Evolutionary conservation across 2,888 invertebrate genomes (phyloP).

Genomic region (Dorcus hopei): DNA sequence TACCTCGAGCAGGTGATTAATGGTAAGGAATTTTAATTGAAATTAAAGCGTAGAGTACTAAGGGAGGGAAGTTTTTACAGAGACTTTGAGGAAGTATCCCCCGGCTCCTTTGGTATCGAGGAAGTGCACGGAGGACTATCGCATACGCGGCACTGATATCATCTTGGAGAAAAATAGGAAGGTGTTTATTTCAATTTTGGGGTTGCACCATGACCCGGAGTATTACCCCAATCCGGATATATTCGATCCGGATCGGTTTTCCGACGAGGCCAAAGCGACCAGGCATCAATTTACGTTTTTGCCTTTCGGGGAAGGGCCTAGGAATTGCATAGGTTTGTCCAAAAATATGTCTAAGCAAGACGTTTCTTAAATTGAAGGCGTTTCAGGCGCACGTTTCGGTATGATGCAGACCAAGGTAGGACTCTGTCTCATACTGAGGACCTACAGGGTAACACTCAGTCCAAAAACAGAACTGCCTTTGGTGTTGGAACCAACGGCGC

Average conservation of each 20-base stretch:
- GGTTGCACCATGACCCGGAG: slow-evolving; percentile 37
- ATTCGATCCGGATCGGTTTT: slow-evolving; percentile 42
- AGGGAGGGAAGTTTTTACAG: slow-evolving; percentile 24
- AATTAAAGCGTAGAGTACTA: no score
- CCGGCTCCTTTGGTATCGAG: slow-evolving; percentile 33
- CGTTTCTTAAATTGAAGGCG: neutral
- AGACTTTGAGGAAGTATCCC: slow-evolving; percentile 43
- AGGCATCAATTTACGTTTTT: slow-evolving; percentile 28
- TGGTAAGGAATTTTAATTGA: slow-evolving; percentile 31
- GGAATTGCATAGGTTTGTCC: slow-evolving; percentile 19
- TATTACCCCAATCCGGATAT: slow-evolving; percentile 38
- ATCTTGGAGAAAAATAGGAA: slow-evolving; percentile 25
- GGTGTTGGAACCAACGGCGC: slow-evolving; percentile 17
- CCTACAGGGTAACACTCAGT: slow-evolving; percentile 21
- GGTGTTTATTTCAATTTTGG: slow-evolving; percentile 30
- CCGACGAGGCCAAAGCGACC: slow-evolving; percentile 23
- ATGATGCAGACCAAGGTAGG: slow-evolving; percentile 27
- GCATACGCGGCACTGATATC: slow-evolving; percentile 27
- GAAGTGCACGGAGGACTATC: slow-evolving; percentile 29
- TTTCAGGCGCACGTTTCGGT: slow-evolving; percentile 27
- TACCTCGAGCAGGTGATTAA: slow-evolving; percentile 49
- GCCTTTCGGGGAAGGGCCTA: slow-evolving; percentile 35
- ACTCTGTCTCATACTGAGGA: slow-evolving; percentile 18
- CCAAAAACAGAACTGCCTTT: slow-evolving; percentile 25
- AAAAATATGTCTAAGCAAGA: neutral